A percentile compares a stretch with the other conserved stretches of the same genome.
Evolutionary conservation across 2,888 invertebrate species (phyloP).

Genomic region (Patella ulyssiponensis): DNA sequence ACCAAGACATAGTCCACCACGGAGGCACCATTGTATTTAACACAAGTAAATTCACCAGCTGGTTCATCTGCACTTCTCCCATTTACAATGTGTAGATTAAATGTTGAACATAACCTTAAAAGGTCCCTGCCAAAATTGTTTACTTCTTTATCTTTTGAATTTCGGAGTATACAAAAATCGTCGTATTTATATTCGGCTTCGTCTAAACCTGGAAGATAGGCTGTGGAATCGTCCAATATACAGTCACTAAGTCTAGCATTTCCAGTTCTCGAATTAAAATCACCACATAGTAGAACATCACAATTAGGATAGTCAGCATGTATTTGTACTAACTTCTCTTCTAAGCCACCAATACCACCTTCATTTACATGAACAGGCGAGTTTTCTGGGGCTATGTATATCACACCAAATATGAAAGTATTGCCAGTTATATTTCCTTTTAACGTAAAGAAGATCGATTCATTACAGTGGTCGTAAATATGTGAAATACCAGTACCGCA

Average conservation of each 20-base stretch:
- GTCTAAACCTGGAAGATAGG: neutral
- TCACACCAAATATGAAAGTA: neutral
- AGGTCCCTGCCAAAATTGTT: constrained; percentile 6
- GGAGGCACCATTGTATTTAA: constrained; percentile 2
- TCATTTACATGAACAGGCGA: neutral
- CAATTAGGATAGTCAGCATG: neutral
- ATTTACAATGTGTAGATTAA: constrained; percentile 8
- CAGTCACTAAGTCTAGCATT: neutral
- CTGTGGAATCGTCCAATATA: neutral
- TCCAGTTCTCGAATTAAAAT: neutral
- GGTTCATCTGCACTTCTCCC: neutral
- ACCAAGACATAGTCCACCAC: neutral
- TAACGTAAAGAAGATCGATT: neutral
- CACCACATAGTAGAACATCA: too few relatives aligned
- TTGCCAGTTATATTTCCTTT: neutral
- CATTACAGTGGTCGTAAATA: neutral
- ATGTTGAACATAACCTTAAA: neutral
- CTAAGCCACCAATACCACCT: neutral
- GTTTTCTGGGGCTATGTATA: constrained; percentile 1
- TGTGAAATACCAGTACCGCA: neutral
- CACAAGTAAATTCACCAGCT: neutral
- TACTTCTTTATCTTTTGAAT: neutral
- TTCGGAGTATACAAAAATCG: neutral
- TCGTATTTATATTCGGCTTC: neutral
- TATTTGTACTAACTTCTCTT: neutral